These are phyloP conservation scores for Siphamia tubifer DNA, from an alignment of 2,113 vertebrate species.

Conservation along the genomic window DNA sequence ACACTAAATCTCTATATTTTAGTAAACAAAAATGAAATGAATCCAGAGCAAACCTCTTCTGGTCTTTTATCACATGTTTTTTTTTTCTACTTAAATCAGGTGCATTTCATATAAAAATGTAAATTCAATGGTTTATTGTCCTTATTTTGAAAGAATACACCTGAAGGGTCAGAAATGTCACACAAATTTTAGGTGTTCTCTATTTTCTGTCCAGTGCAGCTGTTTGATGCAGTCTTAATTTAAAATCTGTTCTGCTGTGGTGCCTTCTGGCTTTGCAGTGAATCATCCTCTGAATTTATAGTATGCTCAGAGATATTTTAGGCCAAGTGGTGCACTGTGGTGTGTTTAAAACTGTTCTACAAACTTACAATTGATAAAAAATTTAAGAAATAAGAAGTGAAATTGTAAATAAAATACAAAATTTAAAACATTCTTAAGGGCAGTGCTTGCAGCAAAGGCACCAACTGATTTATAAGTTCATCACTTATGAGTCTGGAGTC, in stretches of 20 bases:
- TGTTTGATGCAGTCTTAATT: constrained; percentile 15
- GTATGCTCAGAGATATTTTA: not conserved
- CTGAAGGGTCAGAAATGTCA: not conserved
- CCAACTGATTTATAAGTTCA: too few relatives aligned
- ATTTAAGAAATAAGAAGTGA: too few relatives aligned
- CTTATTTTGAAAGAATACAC: constrained; percentile 11
- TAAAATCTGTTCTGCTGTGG: constrained; percentile 23
- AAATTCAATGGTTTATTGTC: not conserved
- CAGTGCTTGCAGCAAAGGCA: too few relatives aligned
- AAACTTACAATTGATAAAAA: not conserved
- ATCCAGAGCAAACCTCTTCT: too few relatives aligned
- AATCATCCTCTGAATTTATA: constrained; percentile 31
- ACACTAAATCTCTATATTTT: constrained; percentile 6
- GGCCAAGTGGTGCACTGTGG: not conserved
- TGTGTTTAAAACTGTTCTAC: constrained; percentile 6
- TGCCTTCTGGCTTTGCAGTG: constrained; percentile 6
- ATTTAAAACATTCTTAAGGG: too few relatives aligned
- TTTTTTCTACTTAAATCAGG: too few relatives aligned
- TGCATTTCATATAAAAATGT: too few relatives aligned
- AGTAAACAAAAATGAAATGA: constrained; percentile 19
- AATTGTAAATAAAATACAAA: too few relatives aligned
- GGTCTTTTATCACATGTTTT: too few relatives aligned
- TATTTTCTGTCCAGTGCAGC: not conserved
- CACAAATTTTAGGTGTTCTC: constrained; percentile 5
- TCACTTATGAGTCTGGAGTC: too few relatives aligned